A percentile compares a stretch with the other conserved stretches of the same genome.
phyloP scores from a whole-genome alignment of 2,797 vertebrate genomes.

The Pteropus rufus region DNA sequence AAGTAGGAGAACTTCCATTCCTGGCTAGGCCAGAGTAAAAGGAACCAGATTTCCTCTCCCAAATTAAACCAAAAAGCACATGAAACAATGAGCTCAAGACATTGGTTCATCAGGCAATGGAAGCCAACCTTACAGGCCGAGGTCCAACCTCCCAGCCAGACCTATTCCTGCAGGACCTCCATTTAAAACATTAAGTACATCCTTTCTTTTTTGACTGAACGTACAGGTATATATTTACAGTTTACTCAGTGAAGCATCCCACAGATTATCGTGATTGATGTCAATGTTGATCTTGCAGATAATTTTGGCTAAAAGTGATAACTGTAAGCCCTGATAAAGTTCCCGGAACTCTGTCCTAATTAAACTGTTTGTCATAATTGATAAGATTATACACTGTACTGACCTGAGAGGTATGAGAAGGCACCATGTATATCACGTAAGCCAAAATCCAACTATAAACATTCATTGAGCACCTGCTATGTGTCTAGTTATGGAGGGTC shows the following conservation, averaged over 20 bases:
- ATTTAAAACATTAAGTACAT: not conserved
- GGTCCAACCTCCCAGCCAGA: not conserved
- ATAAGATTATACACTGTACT: not conserved
- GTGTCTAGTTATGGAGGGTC: not conserved
- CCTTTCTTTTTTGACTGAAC: not conserved
- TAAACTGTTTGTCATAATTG: not conserved
- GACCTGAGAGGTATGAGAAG: not conserved
- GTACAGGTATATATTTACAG: not conserved
- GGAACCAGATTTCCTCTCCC: not conserved
- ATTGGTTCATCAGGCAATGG: not conserved
- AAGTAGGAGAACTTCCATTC: not conserved
- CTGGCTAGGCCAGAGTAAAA: not conserved
- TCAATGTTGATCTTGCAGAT: not conserved
- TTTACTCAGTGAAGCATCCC: not conserved
- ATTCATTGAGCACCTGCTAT: not conserved
- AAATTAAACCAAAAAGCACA: not conserved
- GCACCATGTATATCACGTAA: rapidly evolving
- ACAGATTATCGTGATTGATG: not conserved
- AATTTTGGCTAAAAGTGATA: not conserved
- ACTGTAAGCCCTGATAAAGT: not conserved
- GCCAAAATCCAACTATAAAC: not conserved
- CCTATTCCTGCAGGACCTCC: not conserved
- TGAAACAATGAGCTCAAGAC: not conserved
- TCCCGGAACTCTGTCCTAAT: not conserved
- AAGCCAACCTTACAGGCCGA: not conserved